Percentiles rank a stretch among this genome's conserved stretches.
Conservation (phyloP, 2,797 vertebrate species). For the Chelmon rostratus region DNA sequence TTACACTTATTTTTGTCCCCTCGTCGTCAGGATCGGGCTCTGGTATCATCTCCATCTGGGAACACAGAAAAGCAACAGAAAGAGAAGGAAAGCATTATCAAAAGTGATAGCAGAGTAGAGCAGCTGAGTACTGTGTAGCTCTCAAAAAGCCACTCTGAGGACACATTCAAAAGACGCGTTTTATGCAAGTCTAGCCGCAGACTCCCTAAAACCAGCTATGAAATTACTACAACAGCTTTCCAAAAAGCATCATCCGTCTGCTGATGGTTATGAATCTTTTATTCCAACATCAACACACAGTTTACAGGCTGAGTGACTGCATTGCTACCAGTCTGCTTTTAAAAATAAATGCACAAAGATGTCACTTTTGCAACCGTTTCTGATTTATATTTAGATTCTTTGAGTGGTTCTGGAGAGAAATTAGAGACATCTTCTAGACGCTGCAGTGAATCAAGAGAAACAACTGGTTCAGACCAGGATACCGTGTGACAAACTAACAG, state of each 20-base stretch:
- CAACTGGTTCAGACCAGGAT: slow-evolving; percentile 38
- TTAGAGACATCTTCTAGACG: slow-evolving; percentile 40
- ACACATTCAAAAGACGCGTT: slow-evolving; percentile 10
- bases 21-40: slow-evolving; percentile 92
- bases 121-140: not conserved
- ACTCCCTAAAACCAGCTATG: slow-evolving; percentile 26
- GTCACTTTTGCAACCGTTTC: slow-evolving; percentile 36
- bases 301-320: slow-evolving; percentile 46
- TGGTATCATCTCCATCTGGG: slow-evolving; percentile 90
- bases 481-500: slow-evolving; percentile 36
- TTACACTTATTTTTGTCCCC: slow-evolving; percentile 98
- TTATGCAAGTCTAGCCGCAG: slow-evolving; percentile 19
- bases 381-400: slow-evolving; percentile 66
- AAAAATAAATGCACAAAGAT: slow-evolving; percentile 61
- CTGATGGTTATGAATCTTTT: slow-evolving; percentile 65
- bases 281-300: slow-evolving; percentile 55
- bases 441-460: slow-evolving; percentile 9
- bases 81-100: slow-evolving; percentile 47
- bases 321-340: slow-evolving; percentile 39
- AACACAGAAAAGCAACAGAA: slow-evolving; percentile 52
- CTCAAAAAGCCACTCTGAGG: not conserved
- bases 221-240: slow-evolving; percentile 26
- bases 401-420: slow-evolving; percentile 60
- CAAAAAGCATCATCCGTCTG: slow-evolving; percentile 38
- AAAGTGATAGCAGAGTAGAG: slow-evolving; percentile 7